Evolutionary conservation across 2,888 invertebrate genomes (phyloP).

Genomic region (Cheilosia variabilis): DNA sequence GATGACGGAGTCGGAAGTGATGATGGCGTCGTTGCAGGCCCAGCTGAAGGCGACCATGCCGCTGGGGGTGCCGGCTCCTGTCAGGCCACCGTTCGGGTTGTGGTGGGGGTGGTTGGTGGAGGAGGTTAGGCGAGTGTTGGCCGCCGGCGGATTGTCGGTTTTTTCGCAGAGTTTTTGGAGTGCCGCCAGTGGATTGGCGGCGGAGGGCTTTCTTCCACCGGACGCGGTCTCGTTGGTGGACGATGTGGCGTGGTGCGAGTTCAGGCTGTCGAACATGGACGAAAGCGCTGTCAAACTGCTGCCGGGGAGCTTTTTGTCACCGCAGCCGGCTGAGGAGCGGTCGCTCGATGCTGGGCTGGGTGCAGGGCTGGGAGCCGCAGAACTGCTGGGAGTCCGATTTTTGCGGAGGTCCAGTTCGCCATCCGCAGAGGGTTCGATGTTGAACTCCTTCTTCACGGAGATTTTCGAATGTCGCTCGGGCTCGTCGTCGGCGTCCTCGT

Average conservation of each 20-base stretch:
- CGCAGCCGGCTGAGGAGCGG: constrained; percentile 87
- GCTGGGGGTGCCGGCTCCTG: constrained; percentile 83
- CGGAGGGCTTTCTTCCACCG: constrained; percentile 78
- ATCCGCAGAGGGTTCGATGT: constrained; percentile 77
- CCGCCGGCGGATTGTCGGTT: constrained; percentile 87
- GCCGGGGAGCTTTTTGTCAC: constrained; percentile 83
- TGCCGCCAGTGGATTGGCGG: constrained; percentile 95
- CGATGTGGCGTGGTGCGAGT: constrained; percentile 84
- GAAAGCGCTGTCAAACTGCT: constrained; percentile 91
- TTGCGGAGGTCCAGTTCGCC: constrained; percentile 59
- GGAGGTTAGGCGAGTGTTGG: constrained; percentile 79
- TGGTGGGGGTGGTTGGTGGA: constrained; percentile 76
- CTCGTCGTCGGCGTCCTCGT: constrained; percentile 77
- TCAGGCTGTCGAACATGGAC: constrained; percentile 94
- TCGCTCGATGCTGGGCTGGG: constrained; percentile 90
- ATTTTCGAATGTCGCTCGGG: constrained; percentile 81
- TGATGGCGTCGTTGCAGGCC: constrained; percentile 96
- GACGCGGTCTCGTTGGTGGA: constrained; percentile 66
- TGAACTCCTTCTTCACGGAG: constrained; percentile 84
- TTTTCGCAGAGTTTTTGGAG: constrained; percentile 98
- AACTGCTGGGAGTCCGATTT: constrained; percentile 79
- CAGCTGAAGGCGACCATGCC: constrained; percentile 95
- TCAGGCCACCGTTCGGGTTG: constrained; percentile 79
- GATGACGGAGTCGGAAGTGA: constrained; percentile 94
- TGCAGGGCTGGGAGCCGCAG: constrained; percentile 78